Evolutionary conservation across 1,140 invertebrate genomes (phyloP).

Genomic region (Trigoniulus corallinus): DNA sequence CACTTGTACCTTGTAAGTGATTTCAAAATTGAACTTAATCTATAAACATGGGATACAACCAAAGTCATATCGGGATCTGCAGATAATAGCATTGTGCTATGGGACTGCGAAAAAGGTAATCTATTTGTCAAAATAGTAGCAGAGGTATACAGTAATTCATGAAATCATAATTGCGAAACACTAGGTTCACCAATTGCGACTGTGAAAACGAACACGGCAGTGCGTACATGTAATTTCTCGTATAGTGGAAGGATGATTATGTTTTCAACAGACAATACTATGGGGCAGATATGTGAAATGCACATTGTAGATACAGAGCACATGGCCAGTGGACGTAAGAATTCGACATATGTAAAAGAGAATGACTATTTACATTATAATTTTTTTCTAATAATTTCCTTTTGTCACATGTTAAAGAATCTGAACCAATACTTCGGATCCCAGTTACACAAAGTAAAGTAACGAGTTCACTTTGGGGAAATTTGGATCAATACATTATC

Average conservation of each 20-base stretch:
- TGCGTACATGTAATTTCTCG: slow-evolving; percentile 80
- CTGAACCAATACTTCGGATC: slow-evolving; percentile 42
- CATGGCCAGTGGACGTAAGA: slow-evolving; percentile 1
- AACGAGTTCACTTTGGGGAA: slow-evolving; percentile 82
- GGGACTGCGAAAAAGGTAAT: slow-evolving; percentile 75
- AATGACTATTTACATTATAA: background rate
- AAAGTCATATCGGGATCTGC: slow-evolving; percentile 82
- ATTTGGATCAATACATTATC: slow-evolving; percentile 74
- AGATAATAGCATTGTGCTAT: slow-evolving; percentile 70
- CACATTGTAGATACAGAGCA: slow-evolving; percentile 40
- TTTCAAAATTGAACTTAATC: slow-evolving; percentile 4
- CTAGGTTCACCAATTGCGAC: slow-evolving; percentile 36
- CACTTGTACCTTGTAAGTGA: background rate
- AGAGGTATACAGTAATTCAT: background rate
- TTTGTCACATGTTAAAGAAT: slow-evolving; percentile 26
- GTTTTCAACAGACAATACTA: slow-evolving; percentile 81
- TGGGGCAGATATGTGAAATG: slow-evolving; percentile 78
- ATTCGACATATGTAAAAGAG: background rate
- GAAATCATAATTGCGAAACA: slow-evolving; percentile 5
- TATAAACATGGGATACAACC: slow-evolving; percentile 49
- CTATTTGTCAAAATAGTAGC: too few species aligned
- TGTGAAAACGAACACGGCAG: slow-evolving; percentile 66
- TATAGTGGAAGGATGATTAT: slow-evolving; percentile 81
- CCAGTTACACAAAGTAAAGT: slow-evolving; percentile 48
- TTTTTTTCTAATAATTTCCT: slow-evolving; percentile 16